These are phyloP conservation scores for Phylloscopus trochilus DNA, from an alignment of 2,113 vertebrate genomes.

Conservation along the genomic window DNA sequence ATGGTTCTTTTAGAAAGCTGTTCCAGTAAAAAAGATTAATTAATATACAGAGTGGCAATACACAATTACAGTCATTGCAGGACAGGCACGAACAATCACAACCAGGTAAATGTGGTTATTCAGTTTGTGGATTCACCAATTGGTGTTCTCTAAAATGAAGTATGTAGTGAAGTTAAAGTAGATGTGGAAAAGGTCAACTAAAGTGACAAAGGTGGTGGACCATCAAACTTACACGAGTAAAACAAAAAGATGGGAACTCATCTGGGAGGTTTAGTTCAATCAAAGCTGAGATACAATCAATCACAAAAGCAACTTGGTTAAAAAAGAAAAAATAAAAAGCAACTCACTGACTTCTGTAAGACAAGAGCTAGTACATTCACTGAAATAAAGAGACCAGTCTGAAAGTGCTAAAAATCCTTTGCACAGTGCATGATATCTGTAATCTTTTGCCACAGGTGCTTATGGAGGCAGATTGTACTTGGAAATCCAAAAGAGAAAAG, in stretches of 20 bases:
- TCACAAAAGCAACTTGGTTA: not conserved
- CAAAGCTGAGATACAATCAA: not conserved
- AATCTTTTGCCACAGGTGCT: not conserved
- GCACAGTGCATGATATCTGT: not conserved
- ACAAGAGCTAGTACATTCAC: not conserved
- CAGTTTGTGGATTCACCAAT: not conserved
- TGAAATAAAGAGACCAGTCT: not conserved
- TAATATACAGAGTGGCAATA: not conserved
- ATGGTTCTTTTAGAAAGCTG: not conserved
- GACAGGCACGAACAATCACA: not conserved
- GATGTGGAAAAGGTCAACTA: not conserved
- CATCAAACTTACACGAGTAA: not conserved
- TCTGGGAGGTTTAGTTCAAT: not conserved
- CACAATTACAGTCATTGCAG: not conserved
- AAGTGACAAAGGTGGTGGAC: not conserved
- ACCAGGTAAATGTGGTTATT: not conserved
- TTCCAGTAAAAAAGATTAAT: not conserved
- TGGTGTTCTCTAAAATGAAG: not conserved
- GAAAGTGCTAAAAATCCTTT: not conserved
- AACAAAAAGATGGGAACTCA: not conserved
- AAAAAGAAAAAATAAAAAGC: not conserved
- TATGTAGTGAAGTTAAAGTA: not conserved
- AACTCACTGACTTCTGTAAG: not conserved
- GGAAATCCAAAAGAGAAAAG: not conserved
- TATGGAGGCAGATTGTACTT: not conserved